Conservation (phyloP, 2,888 invertebrate genomes). For the Apodemia duryi region DNA sequence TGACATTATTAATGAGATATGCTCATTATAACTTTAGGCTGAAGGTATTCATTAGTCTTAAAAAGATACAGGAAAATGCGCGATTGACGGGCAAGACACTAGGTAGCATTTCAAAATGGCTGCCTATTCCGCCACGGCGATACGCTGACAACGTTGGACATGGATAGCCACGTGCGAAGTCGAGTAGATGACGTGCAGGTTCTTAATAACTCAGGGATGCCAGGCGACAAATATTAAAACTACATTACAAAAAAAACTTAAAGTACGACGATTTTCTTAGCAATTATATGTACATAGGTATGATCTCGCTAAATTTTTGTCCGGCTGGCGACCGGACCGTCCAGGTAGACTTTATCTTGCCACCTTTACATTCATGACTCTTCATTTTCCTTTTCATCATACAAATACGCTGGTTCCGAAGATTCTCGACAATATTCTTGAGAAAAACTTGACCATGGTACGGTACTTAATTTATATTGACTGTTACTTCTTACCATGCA, state of each 20-base stretch:
- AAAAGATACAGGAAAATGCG: slow-evolving; percentile 22
- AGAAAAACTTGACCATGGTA: too few species aligned
- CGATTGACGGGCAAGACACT: slow-evolving; percentile 37
- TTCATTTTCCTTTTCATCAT: too few species aligned
- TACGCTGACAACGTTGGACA: slow-evolving; percentile 52
- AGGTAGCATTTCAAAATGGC: slow-evolving; percentile 65
- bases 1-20: not conserved
- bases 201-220: slow-evolving; percentile 25
- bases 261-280: too few species aligned
- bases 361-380: too few species aligned
- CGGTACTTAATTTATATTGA: too few species aligned
- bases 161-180: slow-evolving; percentile 54
- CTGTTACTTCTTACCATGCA: not conserved
- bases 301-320: too few species aligned
- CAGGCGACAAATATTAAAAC: not conserved
- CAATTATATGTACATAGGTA: too few species aligned
- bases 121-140: slow-evolving; percentile 47
- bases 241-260: not conserved
- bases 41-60: slow-evolving; percentile 16
- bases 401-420: too few species aligned
- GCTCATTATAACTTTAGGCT: not conserved
- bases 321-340: too few species aligned
- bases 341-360: too few species aligned
- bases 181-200: slow-evolving; percentile 33
- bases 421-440: too few species aligned